Base-by-base conservation (phyloP, 1,140 invertebrate genomes). In the Aphaenogaster rudis region DNA sequence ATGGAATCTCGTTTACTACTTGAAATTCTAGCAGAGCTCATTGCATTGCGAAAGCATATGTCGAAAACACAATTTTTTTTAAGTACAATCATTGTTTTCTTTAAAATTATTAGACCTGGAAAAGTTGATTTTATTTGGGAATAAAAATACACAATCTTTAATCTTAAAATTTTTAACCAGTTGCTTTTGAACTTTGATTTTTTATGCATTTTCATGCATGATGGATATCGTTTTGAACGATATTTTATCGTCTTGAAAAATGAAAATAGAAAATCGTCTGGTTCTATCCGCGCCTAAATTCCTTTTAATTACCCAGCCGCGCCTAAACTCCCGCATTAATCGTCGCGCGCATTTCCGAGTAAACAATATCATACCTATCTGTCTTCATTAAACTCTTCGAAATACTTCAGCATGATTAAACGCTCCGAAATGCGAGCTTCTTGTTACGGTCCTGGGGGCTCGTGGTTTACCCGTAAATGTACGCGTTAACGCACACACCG, bases 351-450 rank as follows among this genome's bases (percentile, higher is more conserved):
- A 84, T 84, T 84, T 74, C 80, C 71, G 69, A 59, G 69, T 84
- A 84, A 84, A 84, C 80, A 84, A 84, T 84, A 84, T 84, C 69
- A 84, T 15, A 28, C 69, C 80, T 84, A 84, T 84, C 59, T 84
- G 80, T 84, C 80, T 84, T 84, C 80, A 84, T 84, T 84, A 84
- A 87, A 88, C 77, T 87, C 87, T 88, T 88, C 59, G 64, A 17
- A 66, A 66, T 79, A 81, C 67, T 67, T 84, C 80, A 80, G 67
- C 42, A 72, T 80, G 86, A 74, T 88, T 80, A 88, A 88, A 82
- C 61, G 86, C 63, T 76, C 13, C 78, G 86, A 81, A 88, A 86
- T 67, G 45, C 64, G 39, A 74, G 80, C 80, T 84, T 74, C 80
- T 84, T 76, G 80, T 84, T 84, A 84, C 80, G 80, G 52, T 50